Conservation (phyloP, 2,888 invertebrate genomes). For the Drosophila macrospina region DNA sequence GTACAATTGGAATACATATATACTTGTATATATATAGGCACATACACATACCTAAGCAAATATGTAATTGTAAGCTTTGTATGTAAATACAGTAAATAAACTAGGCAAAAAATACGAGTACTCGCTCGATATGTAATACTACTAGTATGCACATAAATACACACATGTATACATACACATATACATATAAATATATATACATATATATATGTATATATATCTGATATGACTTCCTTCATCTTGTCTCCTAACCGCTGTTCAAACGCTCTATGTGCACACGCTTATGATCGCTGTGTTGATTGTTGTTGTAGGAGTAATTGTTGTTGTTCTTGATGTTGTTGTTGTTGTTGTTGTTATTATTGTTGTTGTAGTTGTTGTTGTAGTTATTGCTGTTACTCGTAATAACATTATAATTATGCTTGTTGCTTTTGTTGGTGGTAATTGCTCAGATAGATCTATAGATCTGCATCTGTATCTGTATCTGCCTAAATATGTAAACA, state of each 20-base stretch:
- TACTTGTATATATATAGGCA: slow-evolving; percentile 18
- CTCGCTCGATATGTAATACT: slow-evolving; percentile 11
- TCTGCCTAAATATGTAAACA: slow-evolving; percentile 30
- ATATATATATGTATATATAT: slow-evolving; percentile 9
- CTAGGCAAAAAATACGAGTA: slow-evolving; percentile 49
- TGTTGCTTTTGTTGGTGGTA: slow-evolving; percentile 63
- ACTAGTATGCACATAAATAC: slow-evolving; percentile 28
- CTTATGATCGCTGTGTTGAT: slow-evolving; percentile 41
- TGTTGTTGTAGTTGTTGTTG: slow-evolving; percentile 47
- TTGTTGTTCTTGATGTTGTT: slow-evolving; percentile 43
- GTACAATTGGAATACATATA: slow-evolving; percentile 69
- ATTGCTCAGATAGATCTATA: slow-evolving; percentile 58
- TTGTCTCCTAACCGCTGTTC: slow-evolving; percentile 19
- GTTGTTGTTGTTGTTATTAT: slow-evolving; percentile 46
- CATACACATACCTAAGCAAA: slow-evolving; percentile 9
- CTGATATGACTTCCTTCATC: slow-evolving; percentile 14
- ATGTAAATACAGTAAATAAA: slow-evolving; percentile 31
- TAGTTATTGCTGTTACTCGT: slow-evolving; percentile 51
- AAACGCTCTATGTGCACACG: slow-evolving; percentile 50
- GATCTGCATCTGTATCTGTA: slow-evolving; percentile 30
- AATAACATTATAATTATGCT: slow-evolving; percentile 16
- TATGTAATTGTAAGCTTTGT: slow-evolving; percentile 22
- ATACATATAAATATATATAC: slow-evolving; percentile 4
- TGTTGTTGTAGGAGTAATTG: slow-evolving; percentile 28
- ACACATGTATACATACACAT: slow-evolving; percentile 12